Evolutionary conservation across 2,113 vertebrate species (phyloP).

Genomic region (Sterna hirundo): DNA sequence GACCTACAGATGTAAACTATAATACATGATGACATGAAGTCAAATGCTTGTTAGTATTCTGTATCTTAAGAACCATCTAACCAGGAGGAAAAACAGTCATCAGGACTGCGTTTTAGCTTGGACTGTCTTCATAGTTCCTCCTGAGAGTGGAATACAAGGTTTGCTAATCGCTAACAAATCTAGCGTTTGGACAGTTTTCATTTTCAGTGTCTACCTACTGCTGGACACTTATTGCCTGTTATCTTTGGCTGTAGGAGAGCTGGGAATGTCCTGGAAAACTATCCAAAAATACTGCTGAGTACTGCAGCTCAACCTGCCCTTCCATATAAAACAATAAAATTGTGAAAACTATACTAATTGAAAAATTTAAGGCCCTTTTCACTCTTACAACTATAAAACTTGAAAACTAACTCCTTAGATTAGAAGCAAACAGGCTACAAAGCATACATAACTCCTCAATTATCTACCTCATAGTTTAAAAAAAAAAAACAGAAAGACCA

Average conservation of each 20-base stretch:
- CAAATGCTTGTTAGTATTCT: not conserved
- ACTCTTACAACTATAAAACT: slow-evolving; percentile 14
- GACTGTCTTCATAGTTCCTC: not conserved
- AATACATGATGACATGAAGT: not conserved
- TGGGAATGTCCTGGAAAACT: not conserved
- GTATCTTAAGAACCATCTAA: not conserved
- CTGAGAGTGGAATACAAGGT: not conserved
- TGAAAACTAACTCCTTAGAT: not conserved
- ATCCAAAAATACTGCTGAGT: not conserved
- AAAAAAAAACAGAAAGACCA: not conserved
- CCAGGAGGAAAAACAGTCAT: not conserved
- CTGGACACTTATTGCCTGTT: not conserved
- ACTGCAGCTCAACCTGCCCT: not conserved
- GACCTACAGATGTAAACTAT: not conserved
- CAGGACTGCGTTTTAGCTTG: not conserved
- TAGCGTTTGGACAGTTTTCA: not conserved
- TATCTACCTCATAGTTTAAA: not conserved
- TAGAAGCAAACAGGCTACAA: slow-evolving; percentile 7
- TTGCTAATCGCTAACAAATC: not conserved
- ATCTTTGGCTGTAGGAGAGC: not conserved
- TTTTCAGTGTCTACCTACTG: not conserved
- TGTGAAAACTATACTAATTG: not conserved
- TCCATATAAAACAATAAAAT: not conserved
- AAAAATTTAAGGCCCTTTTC: slow-evolving; percentile 46
- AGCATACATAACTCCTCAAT: not conserved